Base-by-base conservation (phyloP, 2,797 vertebrate genomes). In the Lycodopsis pacificus region DNA sequence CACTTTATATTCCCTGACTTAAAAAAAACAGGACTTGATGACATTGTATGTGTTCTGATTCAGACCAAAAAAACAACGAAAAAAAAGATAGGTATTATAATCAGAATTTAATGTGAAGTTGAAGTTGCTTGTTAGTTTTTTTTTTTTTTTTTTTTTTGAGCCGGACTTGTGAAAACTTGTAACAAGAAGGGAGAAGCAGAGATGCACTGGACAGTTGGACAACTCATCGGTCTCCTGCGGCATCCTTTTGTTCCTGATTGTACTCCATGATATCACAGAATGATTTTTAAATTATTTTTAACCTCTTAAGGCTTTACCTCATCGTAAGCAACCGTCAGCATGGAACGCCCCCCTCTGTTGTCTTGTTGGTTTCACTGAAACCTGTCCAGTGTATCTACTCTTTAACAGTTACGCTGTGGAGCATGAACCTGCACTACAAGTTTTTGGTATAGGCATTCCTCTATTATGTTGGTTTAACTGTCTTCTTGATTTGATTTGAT, bases 61-160 rank as follows among this genome's bases (percentile, higher is more conserved):
- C 94, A 91, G 96, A 98, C 97, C 97, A 98, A 98, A 98, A 97
- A 97, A 83, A 65, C 59, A 76, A 61, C 2, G 15, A 77, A 86
- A 92, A 94, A 92, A 89, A 90, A 84, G 38, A 87, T 85, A 89
- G 86, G 83, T 93, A 86, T 88, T 92, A 91, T 92, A 92, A 93
- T 94, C 89, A 91, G 78, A 92, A 86, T 94, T 95, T 93, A 92
- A 95, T 94, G 94, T 95, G 94, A 95, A 94, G 90, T 94, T 93
- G 84, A 92, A 91, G 84, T 92, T 93, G 88, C 88, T 92, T 93
- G 86, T 94, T 92, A 85, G 78, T 76, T 87, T 85, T 88, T 89
- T 38, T 59, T 59, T n/a, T 3, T 49, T 1, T 30, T 30, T 27
- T 56, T 11, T 22, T 91, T 78, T 56, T 90, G 80, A 91, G 92